Percentiles rank a stretch among this genome's conserved stretches.
Conservation (phyloP, 1,140 invertebrate genomes). For the Lepeophtheirus salmonis region DNA sequence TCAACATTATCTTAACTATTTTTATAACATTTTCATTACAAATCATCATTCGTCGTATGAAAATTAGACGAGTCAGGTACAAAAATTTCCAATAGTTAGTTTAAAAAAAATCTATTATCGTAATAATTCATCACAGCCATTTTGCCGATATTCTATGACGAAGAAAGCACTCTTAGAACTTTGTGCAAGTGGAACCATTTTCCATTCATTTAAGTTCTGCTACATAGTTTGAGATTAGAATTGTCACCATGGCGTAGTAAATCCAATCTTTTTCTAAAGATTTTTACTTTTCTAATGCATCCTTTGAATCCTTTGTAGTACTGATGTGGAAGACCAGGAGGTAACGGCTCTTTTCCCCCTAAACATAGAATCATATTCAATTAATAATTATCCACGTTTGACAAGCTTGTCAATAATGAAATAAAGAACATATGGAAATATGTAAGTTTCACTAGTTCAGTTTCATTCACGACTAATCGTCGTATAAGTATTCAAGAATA, state of each 20-base stretch:
- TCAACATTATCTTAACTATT: too few species aligned
- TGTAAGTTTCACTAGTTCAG: background rate
- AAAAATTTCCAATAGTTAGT: too few species aligned
- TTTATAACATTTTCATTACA: too few species aligned
- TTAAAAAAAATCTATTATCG: too few species aligned
- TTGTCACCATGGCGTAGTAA: conserved; percentile 4
- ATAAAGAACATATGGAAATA: background rate
- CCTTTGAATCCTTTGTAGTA: conserved; percentile 40
- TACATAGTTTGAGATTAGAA: conserved; percentile 5
- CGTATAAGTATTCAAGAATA: background rate
- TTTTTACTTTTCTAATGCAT: conserved; percentile 33
- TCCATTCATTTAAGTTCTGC: background rate
- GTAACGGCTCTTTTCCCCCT: conserved; percentile 36
- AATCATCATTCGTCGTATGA: too few species aligned
- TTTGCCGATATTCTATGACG: background rate
- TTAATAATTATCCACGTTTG: too few species aligned
- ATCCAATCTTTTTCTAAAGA: conserved; percentile 6
- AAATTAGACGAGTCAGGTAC: too few species aligned
- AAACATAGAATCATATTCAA: conserved; percentile 22
- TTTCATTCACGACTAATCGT: background rate
- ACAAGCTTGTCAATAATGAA: too few species aligned
- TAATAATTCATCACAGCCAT: background rate
- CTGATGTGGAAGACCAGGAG: conserved; percentile 34
- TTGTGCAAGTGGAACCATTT: background rate
- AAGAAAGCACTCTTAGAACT: background rate